Conservation (phyloP, 1,140 invertebrate genomes). For the Drosophila mayri region DNA sequence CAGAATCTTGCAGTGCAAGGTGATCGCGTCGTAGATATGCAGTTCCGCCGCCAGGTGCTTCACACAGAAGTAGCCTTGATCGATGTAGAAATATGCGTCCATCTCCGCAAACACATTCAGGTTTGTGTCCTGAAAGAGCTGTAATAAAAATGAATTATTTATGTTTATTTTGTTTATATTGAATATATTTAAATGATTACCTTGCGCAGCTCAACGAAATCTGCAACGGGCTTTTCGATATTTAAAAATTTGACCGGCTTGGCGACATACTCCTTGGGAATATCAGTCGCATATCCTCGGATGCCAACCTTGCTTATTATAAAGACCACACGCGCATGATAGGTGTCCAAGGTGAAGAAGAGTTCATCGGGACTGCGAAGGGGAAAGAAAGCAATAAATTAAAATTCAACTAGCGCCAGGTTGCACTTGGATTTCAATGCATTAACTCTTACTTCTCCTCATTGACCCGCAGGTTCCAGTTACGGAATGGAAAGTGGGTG, state of each 20-base stretch:
- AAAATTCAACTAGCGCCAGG: background rate
- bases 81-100: slow-evolving; percentile 73
- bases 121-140: slow-evolving; percentile 67
- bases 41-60: slow-evolving; percentile 73
- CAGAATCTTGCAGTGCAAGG: slow-evolving; percentile 62
- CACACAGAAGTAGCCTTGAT: slow-evolving; percentile 75
- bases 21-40: slow-evolving; percentile 65
- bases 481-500: slow-evolving; percentile 69
- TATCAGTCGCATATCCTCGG: slow-evolving; percentile 66
- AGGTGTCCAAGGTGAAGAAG: slow-evolving; percentile 74
- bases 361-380: slow-evolving; percentile 57
- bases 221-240: slow-evolving; percentile 61
- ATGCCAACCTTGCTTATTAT: slow-evolving; percentile 53
- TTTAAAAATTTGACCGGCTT: slow-evolving; percentile 55
- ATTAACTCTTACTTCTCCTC: slow-evolving; percentile 51
- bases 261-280: slow-evolving; percentile 44
- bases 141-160: background rate
- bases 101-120: slow-evolving; percentile 74
- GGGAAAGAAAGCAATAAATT: background rate
- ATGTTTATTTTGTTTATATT: too few relatives aligned
- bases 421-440: background rate
- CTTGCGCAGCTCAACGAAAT: slow-evolving; percentile 64
- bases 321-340: slow-evolving; percentile 55
- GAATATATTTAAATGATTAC: slow-evolving; percentile 18
- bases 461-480: slow-evolving; percentile 60